These are phyloP conservation scores for Entomobrya proxima DNA, from an alignment of 2,888 invertebrate species.

Conservation along the genomic window DNA sequence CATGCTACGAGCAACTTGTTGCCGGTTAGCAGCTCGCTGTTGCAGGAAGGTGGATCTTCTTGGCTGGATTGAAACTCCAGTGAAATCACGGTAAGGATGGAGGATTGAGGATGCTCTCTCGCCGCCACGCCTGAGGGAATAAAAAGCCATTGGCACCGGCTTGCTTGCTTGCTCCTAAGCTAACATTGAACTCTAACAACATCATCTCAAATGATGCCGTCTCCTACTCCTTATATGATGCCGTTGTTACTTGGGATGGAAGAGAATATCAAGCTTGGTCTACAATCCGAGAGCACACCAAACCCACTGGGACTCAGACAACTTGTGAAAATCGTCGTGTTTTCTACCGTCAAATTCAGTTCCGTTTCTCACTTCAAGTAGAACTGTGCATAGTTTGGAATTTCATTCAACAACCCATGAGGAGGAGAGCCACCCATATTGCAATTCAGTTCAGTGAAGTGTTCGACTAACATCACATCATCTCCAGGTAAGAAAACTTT, in stretches of 20 bases:
- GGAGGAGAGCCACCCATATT: too few relatives aligned
- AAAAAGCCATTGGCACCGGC: slow-evolving; percentile 67
- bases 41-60: slow-evolving; percentile 61
- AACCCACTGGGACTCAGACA: slow-evolving; percentile 29
- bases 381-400: slow-evolving; percentile 11
- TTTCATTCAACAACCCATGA: too few relatives aligned
- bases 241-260: background rate
- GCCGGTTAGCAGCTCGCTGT: slow-evolving; percentile 61
- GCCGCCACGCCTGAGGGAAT: slow-evolving; percentile 69
- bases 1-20: slow-evolving; percentile 58
- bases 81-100: slow-evolving; percentile 35
- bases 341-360: slow-evolving; percentile 29
- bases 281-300: too few relatives aligned
- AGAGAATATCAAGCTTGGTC: background rate
- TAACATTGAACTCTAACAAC: background rate
- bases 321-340: slow-evolving; percentile 38
- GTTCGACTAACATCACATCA: background rate
- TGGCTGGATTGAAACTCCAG: slow-evolving; percentile 18
- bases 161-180: slow-evolving; percentile 8
- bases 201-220: background rate
- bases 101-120: slow-evolving; percentile 49
- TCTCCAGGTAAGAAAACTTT: background rate
- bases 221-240: background rate
- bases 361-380: slow-evolving; percentile 23
- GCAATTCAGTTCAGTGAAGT: background rate